Evolutionary conservation across 2,797 vertebrate genomes (phyloP), one percentile per base, ranked within the genome.

Genomic region (Champsocephalus esox): DNA sequence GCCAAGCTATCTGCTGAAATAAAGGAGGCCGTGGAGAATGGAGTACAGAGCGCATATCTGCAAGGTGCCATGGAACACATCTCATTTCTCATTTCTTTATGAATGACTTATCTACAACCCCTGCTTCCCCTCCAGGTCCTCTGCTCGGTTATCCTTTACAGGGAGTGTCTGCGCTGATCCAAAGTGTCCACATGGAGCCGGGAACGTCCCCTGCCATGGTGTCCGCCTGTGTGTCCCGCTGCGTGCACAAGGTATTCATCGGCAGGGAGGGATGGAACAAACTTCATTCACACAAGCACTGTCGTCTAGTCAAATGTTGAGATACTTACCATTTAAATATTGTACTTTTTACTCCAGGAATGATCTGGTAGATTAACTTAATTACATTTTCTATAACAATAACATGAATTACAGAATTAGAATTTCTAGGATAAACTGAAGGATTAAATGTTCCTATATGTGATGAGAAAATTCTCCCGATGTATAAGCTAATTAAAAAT

Each of bases 151-250:
- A 93, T 61, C 98, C 98, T 54, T 38, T 99, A 81, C 96, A 96
- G 80, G 95, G 94, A 46, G 89, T 98, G 48, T 91, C 86, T 8
- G 93, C 98, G 3, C 90, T 85, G 19, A 93, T 99, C 77, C 92
- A 90, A 32, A 91, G 93, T 1, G 79, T 99, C 77, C 62, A 10
- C 1, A 68, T 95, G 75, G 94, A 96, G 65, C 90, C 97, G 0
- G 97, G 97, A 28, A 98, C 98, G 0, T 99, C 97, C 0, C 76
- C 93, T 28, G 94, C 98, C 24, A 98, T 99, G 96, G 87, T 99
- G 80, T 97, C 97, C 0, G 98, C 98, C 58, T 99, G 98, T 58
- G 93, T 96, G 64, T 98, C 97, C 16, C 97, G 97, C 73, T 98
- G 98, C 69, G 65, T 97, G 88, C 94, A 96, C 0, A 99, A 99